These are phyloP conservation scores for Oncorhynchus keta DNA, from an alignment of 2,113 vertebrate species.

Conservation along the genomic window DNA sequence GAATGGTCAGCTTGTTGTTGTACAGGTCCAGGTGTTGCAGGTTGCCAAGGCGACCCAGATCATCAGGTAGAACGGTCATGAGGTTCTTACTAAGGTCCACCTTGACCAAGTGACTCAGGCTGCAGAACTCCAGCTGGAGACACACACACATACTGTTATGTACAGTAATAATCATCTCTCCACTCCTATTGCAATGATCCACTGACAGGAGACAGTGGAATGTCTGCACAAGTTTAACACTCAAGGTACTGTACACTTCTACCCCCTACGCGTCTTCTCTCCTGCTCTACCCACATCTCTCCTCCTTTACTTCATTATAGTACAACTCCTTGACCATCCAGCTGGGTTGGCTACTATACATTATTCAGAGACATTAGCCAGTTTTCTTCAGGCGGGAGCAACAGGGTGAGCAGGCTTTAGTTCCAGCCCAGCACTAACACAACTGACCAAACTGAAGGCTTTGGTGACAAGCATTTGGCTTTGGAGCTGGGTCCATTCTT, in stretches of 20 bases:
- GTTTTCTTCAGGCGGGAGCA: too few relatives aligned
- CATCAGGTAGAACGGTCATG: conserved; percentile 84
- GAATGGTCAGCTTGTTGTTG: conserved; percentile 85
- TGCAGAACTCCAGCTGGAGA: conserved; percentile 89
- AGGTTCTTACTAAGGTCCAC: conserved; percentile 96
- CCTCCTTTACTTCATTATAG: too few relatives aligned
- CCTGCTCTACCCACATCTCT: neutral
- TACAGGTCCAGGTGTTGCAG: conserved; percentile 96
- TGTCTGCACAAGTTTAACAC: conserved; percentile 77
- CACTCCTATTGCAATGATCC: conserved; percentile 94
- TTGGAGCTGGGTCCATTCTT: too few relatives aligned
- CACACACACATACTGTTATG: neutral
- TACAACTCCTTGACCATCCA: too few relatives aligned
- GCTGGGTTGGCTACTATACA: too few relatives aligned
- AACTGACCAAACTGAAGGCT: too few relatives aligned
- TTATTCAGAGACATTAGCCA: too few relatives aligned
- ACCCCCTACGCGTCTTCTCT: neutral
- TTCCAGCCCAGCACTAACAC: too few relatives aligned
- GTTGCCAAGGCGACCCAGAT: conserved; percentile 84
- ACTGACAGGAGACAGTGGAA: conserved; percentile 91
- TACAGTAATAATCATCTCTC: neutral
- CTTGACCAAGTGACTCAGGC: conserved; percentile 89
- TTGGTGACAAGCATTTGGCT: too few relatives aligned
- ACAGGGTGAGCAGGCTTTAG: too few relatives aligned
- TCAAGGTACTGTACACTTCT: conserved; percentile 76